Conservation (phyloP, 2,888 invertebrate species). For the Synergus gifuensis region DNA sequence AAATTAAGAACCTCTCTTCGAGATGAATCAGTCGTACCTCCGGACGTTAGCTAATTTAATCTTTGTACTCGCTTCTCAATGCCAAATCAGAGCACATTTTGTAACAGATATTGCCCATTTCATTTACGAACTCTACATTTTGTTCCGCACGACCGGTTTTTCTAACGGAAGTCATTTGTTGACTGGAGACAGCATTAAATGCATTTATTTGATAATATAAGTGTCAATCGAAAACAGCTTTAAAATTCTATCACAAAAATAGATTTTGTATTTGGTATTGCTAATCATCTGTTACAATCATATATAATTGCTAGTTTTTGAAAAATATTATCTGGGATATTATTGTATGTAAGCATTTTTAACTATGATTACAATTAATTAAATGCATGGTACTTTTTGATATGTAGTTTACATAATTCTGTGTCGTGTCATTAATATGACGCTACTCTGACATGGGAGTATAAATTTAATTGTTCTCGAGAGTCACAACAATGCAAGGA, state of each 20-base stretch:
- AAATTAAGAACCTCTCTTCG: not conserved
- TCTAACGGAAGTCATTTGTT: conserved; percentile 31
- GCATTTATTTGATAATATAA: not conserved
- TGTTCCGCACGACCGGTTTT: conserved; percentile 14
- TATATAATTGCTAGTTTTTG: not conserved
- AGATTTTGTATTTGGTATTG: not conserved
- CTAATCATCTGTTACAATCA: too few relatives aligned
- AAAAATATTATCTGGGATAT: not conserved
- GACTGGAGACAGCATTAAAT: not conserved
- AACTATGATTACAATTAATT: conserved; percentile 9
- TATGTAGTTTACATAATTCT: conserved; percentile 13
- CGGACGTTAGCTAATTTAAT: conserved; percentile 26
- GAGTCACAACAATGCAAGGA: conserved; percentile 31
- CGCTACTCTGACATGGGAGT: conserved; percentile 2
- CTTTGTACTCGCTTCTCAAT: conserved; percentile 22
- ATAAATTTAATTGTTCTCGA: conserved; percentile 30
- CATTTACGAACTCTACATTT: conserved; percentile 31
- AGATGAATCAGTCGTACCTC: conserved; percentile 17
- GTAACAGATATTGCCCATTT: conserved; percentile 37
- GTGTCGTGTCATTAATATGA: not conserved
- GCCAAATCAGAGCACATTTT: conserved; percentile 29
- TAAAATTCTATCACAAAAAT: not conserved
- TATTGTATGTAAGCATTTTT: not conserved
- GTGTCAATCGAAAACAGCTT: not conserved
- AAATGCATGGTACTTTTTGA: conserved; percentile 2